These are phyloP conservation scores for Ceuthmochares aereus DNA, from an alignment of 2,113 vertebrate genomes.

Conservation along the genomic window DNA sequence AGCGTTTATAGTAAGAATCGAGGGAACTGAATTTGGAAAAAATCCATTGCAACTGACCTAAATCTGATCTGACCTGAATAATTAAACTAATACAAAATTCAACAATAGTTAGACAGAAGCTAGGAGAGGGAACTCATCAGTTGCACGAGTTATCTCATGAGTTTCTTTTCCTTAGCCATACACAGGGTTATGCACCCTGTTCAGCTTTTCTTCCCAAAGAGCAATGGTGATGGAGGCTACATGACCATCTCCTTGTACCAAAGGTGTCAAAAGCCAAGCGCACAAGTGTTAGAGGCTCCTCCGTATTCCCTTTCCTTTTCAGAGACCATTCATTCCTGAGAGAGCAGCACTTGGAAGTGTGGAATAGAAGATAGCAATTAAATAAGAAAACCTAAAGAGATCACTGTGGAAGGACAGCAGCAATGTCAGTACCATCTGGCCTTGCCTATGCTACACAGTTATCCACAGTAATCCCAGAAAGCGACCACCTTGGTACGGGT, in stretches of 20 bases:
- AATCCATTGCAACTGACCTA: conserved; percentile 60
- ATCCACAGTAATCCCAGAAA: not conserved
- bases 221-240: not conserved
- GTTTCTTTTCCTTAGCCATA: not conserved
- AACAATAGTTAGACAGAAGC: conserved; percentile 41
- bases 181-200: not conserved
- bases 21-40: conserved; percentile 60
- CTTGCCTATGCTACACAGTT: not conserved
- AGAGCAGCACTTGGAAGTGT: not conserved
- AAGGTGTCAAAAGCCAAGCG: not conserved
- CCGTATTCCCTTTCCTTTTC: not conserved
- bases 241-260: not conserved
- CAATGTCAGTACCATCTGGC: not conserved
- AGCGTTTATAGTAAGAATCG: conserved; percentile 58
- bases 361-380: not conserved
- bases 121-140: not conserved
- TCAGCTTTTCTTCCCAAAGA: not conserved
- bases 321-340: not conserved
- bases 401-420: not conserved
- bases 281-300: not conserved
- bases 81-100: conserved; percentile 37
- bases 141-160: not conserved
- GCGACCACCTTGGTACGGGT: fast-evolving
- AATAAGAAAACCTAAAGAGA: not conserved
- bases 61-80: conserved; percentile 66